phyloP scores from a whole-genome alignment of 2,888 invertebrate genomes.

The Saturnia pavonia region DNA sequence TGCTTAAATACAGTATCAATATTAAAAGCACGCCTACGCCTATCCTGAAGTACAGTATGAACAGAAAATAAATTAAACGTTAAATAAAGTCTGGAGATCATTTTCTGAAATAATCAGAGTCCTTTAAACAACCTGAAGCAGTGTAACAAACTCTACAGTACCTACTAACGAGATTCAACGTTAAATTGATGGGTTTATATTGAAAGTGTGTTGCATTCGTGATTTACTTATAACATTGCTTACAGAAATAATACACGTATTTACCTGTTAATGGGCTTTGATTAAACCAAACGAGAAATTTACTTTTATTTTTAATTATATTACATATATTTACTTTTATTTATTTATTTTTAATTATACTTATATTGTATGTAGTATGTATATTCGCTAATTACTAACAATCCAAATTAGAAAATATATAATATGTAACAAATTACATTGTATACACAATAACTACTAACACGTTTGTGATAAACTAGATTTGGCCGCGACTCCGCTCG shows the following conservation, averaged over 20 bases:
- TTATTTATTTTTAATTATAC: no score
- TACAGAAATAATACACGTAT: background rate
- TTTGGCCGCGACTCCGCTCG: no score
- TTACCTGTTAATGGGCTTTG: background rate
- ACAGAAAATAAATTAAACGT: background rate
- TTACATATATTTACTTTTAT: no score
- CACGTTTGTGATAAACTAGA: no score
- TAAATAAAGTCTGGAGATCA: background rate
- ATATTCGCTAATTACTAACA: no score
- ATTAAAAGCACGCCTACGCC: background rate
- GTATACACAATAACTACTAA: no score
- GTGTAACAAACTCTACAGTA: background rate
- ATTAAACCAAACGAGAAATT: background rate
- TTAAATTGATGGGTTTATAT: slow-evolving; percentile 3
- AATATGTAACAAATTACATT: no score
- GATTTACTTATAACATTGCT: background rate
- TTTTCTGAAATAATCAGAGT: background rate
- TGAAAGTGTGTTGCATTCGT: background rate
- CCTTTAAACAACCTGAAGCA: background rate
- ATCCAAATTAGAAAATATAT: no score
- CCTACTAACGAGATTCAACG: background rate
- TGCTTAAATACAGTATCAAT: background rate
- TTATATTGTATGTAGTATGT: no score
- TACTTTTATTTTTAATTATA: background rate
- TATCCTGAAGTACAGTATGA: background rate